phyloP scores from a whole-genome alignment of 2,797 vertebrate genomes.

The Otus scops region DNA sequence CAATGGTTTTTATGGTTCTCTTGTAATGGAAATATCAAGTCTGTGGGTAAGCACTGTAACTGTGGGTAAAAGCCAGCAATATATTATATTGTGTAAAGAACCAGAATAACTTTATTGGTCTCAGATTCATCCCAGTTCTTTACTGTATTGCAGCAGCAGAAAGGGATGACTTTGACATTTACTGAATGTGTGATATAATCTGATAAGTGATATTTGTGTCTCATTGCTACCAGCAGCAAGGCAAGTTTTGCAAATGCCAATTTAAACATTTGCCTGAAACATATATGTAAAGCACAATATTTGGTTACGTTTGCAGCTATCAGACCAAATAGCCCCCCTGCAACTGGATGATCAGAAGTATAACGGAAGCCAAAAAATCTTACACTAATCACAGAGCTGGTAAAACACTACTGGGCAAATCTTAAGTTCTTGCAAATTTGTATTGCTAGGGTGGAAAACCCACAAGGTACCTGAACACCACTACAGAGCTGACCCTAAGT shows the following conservation, averaged over 20 bases:
- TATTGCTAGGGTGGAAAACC: neutral
- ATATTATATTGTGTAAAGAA: neutral
- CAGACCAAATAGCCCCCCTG: neutral
- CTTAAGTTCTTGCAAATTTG: neutral
- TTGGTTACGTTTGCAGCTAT: neutral
- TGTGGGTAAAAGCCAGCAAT: neutral
- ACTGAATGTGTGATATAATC: neutral
- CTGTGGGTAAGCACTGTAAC: neutral
- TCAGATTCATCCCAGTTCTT: neutral
- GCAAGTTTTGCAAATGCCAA: neutral
- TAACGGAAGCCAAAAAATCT: neutral
- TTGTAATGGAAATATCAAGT: neutral
- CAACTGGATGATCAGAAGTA: neutral
- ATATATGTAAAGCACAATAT: fast-evolving
- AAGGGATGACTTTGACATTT: neutral
- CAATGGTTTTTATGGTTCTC: neutral
- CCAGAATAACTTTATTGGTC: neutral
- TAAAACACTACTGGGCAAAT: neutral
- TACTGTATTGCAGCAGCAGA: neutral
- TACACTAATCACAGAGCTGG: neutral
- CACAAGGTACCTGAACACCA: neutral
- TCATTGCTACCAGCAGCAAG: neutral
- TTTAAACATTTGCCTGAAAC: neutral
- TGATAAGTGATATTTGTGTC: neutral
- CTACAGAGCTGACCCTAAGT: neutral